A percentile compares a stretch with the other conserved stretches of the same genome.
Conservation (phyloP, 2,888 invertebrate genomes). For the Lochmaea capreae region DNA sequence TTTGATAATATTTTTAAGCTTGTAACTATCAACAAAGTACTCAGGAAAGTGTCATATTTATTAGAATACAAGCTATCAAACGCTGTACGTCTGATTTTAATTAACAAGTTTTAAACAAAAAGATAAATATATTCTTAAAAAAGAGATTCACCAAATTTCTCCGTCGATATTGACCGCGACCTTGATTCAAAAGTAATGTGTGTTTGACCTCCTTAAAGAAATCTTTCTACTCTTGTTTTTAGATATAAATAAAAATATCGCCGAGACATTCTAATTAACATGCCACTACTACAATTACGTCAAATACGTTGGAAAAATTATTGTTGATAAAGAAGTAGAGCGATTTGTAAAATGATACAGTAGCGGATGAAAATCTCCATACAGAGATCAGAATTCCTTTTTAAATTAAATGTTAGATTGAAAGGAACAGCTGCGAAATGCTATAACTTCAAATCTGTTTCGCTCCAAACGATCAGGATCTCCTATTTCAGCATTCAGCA, state of each 20-base stretch:
- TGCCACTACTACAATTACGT: not conserved
- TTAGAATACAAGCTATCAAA: no score
- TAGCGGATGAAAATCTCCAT: no score
- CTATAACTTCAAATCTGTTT: no score
- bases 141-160: conserved; percentile 20
- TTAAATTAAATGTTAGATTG: no score
- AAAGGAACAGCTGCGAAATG: no score
- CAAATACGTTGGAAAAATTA: not conserved
- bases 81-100: not conserved
- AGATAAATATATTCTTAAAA: not conserved
- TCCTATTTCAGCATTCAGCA: no score
- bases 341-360: not conserved
- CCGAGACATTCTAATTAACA: not conserved
- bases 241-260: not conserved
- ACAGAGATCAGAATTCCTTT: no score
- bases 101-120: not conserved
- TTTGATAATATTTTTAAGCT: no score
- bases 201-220: conserved; percentile 19
- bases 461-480: no score
- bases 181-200: conserved; percentile 36
- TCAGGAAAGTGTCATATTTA: no score
- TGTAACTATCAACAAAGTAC: no score
- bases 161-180: conserved; percentile 15
- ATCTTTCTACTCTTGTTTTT: not conserved
- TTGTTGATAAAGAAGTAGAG: not conserved